These are phyloP conservation scores for Mus minutoides DNA, from an alignment of 2,797 vertebrate genomes.

Conservation along the genomic window DNA sequence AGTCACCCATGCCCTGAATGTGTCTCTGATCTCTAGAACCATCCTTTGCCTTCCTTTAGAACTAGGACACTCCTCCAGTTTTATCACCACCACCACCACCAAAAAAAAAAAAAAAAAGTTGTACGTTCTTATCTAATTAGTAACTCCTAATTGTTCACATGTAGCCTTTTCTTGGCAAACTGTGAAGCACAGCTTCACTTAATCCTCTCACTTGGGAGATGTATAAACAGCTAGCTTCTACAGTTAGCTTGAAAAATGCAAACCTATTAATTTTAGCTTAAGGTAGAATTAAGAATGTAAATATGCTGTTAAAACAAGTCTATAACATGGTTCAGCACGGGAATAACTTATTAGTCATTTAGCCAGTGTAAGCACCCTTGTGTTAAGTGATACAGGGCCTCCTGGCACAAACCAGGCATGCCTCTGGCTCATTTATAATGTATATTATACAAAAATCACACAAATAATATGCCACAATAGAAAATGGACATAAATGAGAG, in stretches of 20 bases:
- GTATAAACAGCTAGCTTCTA: constrained; percentile 34
- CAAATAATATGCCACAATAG: neutral
- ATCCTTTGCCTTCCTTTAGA: neutral
- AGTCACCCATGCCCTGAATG: neutral
- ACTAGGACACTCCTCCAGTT: neutral
- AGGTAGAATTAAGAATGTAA: constrained; percentile 59
- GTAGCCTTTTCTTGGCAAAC: constrained; percentile 52
- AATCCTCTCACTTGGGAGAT: constrained; percentile 23
- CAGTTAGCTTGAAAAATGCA: constrained; percentile 54
- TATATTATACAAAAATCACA: constrained; percentile 30
- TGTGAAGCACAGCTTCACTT: constrained; percentile 9
- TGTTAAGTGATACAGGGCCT: constrained; percentile 8
- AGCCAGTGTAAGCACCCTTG: constrained; percentile 26
- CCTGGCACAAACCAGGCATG: constrained; percentile 14
- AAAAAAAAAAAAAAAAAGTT: neutral
- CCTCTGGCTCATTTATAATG: constrained; percentile 1
- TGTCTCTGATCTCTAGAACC: constrained; percentile 49
- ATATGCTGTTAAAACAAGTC: constrained; percentile 54
- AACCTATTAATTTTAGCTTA: constrained; percentile 61
- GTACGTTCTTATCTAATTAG: constrained; percentile 33
- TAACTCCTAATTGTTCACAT: constrained; percentile 44
- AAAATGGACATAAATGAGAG: neutral
- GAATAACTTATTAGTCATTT: constrained; percentile 49
- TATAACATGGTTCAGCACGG: neutral
- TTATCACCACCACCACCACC: constrained; percentile 28